Conservation (phyloP, 2,888 invertebrate genomes). For the Monoplex corrugatus region DNA sequence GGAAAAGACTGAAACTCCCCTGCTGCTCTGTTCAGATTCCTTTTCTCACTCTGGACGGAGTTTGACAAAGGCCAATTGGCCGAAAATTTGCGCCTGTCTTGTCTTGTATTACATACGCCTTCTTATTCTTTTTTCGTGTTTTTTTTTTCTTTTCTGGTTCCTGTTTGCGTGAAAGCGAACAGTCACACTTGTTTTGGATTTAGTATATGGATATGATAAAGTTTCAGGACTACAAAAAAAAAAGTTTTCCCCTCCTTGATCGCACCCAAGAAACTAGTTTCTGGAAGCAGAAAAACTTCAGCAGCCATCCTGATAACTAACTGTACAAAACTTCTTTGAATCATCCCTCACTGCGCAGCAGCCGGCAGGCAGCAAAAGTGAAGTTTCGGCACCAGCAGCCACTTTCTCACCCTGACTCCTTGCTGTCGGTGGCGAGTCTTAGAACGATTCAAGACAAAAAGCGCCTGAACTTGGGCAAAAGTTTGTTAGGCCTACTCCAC, state of each 20-base stretch:
- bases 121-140: background rate
- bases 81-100: no score
- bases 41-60: no score
- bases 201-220: no score
- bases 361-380: slow-evolving; percentile 14
- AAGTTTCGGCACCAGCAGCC: slow-evolving; percentile 26
- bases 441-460: slow-evolving; percentile 28
- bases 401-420: slow-evolving; percentile 42
- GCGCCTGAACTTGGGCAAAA: background rate
- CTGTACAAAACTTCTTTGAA: background rate
- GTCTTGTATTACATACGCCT: no score
- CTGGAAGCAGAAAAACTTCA: background rate
- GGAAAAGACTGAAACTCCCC: no score
- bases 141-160: background rate
- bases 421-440: slow-evolving; percentile 36
- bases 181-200: no score
- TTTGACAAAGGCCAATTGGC: no score
- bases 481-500: background rate
- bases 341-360: background rate
- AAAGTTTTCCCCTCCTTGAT: background rate
- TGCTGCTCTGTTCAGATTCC: no score
- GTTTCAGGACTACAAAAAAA: no score
- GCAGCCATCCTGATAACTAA: background rate
- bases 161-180: background rate
- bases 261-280: background rate